Evolutionary conservation across 2,113 vertebrate genomes (phyloP).

Genomic region (Trematocara unimaculatum): DNA sequence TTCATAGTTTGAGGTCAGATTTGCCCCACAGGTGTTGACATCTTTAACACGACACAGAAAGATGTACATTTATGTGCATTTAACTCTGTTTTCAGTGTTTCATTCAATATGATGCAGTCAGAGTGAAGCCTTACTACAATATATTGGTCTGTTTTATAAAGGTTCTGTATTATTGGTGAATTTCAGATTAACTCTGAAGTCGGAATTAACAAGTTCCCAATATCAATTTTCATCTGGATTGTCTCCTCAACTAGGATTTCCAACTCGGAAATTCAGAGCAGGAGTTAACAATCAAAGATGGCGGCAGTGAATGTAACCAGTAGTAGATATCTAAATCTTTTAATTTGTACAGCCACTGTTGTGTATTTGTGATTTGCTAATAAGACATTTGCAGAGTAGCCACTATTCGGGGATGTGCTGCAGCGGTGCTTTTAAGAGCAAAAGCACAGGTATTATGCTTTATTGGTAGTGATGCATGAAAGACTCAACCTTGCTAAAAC

Average conservation of each 20-base stretch:
- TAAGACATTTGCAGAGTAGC: background rate
- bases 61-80: background rate
- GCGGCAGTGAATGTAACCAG: background rate
- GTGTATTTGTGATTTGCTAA: background rate
- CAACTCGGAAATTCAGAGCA: rapidly evolving
- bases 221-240: rapidly evolving
- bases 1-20: background rate
- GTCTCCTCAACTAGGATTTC: background rate
- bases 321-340: background rate
- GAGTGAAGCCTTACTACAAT: background rate
- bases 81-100: rapidly evolving
- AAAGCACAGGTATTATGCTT: rapidly evolving
- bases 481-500: background rate
- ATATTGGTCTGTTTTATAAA: background rate
- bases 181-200: background rate
- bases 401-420: background rate
- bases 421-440: background rate
- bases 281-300: background rate
- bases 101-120: background rate
- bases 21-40: background rate
- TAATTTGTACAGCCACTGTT: rapidly evolving
- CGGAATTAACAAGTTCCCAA: background rate
- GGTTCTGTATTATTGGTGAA: background rate
- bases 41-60: background rate
- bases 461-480: background rate